phyloP scores from a whole-genome alignment of 2,113 vertebrate species.

The Choloepus hoffmanni region DNA sequence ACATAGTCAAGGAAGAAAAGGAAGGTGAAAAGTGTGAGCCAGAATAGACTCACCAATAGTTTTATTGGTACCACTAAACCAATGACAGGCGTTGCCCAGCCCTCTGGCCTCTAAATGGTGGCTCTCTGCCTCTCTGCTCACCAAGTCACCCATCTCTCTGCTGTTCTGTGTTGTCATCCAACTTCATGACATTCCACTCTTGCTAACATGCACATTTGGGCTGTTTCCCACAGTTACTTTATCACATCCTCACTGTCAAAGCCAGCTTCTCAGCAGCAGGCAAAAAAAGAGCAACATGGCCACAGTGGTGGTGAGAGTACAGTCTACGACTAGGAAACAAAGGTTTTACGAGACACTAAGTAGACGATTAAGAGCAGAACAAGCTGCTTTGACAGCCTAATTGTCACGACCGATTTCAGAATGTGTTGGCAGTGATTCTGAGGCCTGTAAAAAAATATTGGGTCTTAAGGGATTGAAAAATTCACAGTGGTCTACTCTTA shows the following conservation, averaged over 20 bases:
- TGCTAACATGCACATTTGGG: not conserved
- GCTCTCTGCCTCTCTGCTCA: not conserved
- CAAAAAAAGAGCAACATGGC: not conserved
- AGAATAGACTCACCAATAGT: not conserved
- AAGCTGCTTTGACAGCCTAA: not conserved
- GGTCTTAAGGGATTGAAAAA: not conserved
- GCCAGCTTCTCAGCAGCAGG: not conserved
- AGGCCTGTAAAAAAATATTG: not conserved
- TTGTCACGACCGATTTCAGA: not conserved
- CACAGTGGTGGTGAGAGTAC: rapidly evolving
- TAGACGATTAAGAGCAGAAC: not conserved
- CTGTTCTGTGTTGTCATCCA: not conserved
- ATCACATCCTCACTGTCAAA: not conserved
- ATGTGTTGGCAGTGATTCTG: not conserved
- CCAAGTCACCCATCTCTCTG: not conserved
- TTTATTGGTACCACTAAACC: too few relatives aligned
- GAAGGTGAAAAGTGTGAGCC: not conserved
- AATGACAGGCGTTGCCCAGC: not conserved
- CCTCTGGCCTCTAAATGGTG: not conserved
- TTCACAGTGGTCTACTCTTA: not conserved
- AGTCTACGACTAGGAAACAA: not conserved
- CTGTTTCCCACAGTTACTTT: not conserved
- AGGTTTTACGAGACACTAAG: not conserved
- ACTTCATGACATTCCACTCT: not conserved
- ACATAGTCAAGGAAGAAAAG: not conserved